phyloP scores from a whole-genome alignment of 2,888 invertebrate species.

The Parascotia fuliginaria region DNA sequence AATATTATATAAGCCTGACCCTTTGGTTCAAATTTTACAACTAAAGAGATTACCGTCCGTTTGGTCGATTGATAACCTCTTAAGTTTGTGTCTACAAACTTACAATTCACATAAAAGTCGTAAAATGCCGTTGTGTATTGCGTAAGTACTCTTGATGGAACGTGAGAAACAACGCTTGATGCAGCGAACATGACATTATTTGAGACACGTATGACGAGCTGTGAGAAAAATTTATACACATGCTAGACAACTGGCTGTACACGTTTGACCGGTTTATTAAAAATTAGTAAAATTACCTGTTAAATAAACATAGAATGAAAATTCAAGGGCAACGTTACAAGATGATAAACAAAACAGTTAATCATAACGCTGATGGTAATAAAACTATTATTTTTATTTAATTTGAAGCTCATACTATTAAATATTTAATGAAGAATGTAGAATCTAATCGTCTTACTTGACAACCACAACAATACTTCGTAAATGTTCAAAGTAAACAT shows the following conservation, averaged over 20 bases:
- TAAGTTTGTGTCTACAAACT: no score
- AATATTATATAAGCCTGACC: no score
- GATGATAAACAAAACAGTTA: neutral
- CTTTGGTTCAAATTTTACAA: neutral
- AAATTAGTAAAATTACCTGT: conserved; percentile 21
- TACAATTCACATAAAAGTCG: neutral
- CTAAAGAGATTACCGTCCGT: neutral
- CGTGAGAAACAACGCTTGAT: conserved; percentile 9
- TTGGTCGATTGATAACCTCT: neutral
- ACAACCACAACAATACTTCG: neutral
- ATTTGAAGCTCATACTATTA: no score
- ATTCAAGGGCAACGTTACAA: conserved; percentile 25
- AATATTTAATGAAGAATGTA: no score
- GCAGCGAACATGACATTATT: conserved; percentile 29
- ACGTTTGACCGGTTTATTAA: conserved; percentile 29
- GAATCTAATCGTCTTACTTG: neutral
- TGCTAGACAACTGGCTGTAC: conserved; percentile 34
- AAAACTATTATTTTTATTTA: no score
- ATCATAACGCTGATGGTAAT: no score
- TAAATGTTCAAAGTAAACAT: no score
- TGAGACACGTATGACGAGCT: conserved; percentile 35
- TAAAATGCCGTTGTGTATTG: no score
- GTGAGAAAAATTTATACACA: conserved; percentile 43
- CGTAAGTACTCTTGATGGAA: neutral
- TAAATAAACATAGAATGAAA: conserved; percentile 23